phyloP scores from a whole-genome alignment of 2,888 invertebrate species.

The Drosophila austrosaltans region DNA sequence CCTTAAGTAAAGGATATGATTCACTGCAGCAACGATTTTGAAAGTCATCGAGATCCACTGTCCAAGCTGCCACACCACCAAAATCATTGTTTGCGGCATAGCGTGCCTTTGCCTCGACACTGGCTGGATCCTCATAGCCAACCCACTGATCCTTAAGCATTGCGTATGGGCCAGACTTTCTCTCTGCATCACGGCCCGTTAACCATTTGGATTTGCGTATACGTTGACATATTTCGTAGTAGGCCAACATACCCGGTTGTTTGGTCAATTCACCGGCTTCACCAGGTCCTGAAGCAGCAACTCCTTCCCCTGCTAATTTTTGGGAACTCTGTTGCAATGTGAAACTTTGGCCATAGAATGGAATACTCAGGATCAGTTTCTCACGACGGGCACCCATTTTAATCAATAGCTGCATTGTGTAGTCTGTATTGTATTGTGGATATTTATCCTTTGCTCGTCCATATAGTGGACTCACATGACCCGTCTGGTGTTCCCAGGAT shows the following conservation, averaged over 20 bases:
- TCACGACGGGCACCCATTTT: slow-evolving; percentile 89
- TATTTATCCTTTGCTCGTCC: slow-evolving; percentile 87
- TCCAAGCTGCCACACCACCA: slow-evolving; percentile 94
- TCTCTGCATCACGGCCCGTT: slow-evolving; percentile 86
- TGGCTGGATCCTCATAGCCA: slow-evolving; percentile 92
- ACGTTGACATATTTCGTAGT: slow-evolving; percentile 92
- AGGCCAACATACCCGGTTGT: slow-evolving; percentile 94
- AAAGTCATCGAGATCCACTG: slow-evolving; percentile 94
- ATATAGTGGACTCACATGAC: slow-evolving; percentile 92
- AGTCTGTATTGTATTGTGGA: slow-evolving; percentile 92
- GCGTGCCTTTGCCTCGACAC: slow-evolving; percentile 89
- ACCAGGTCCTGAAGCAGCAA: slow-evolving; percentile 89
- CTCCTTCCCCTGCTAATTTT: slow-evolving; percentile 85
- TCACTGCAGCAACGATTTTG: slow-evolving; percentile 92
- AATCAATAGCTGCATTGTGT: slow-evolving; percentile 90
- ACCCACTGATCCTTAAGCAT: slow-evolving; percentile 94
- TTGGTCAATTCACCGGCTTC: slow-evolving; percentile 91
- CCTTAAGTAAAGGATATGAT: slow-evolving; percentile 90
- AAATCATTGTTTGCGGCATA: slow-evolving; percentile 90
- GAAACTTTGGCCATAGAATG: slow-evolving; percentile 95
- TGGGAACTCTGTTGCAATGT: slow-evolving; percentile 84
- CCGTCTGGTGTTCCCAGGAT: slow-evolving; percentile 92
- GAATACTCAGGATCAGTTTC: slow-evolving; percentile 91
- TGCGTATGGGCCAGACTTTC: slow-evolving; percentile 88
- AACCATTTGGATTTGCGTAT: slow-evolving; percentile 89